phyloP scores from a whole-genome alignment of 2,113 vertebrate genomes.

The Gallinago jamesoni region DNA sequence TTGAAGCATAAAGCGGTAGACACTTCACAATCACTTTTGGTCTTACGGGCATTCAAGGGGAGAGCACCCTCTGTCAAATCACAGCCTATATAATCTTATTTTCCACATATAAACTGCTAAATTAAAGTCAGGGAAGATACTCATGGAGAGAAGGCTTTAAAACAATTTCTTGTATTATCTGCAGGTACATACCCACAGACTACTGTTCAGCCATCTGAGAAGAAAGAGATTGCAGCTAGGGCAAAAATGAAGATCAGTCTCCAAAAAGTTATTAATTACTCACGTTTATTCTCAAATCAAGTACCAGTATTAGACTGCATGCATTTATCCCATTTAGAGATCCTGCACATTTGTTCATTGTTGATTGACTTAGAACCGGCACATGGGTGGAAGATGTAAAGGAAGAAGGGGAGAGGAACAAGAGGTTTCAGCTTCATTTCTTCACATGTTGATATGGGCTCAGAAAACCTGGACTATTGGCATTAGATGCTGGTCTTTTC shows the following conservation, averaged over 20 bases:
- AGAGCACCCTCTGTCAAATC: background rate
- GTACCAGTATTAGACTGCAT: background rate
- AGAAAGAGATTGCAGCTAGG: background rate
- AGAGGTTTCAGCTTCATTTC: background rate
- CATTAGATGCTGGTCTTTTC: background rate
- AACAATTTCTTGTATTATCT: background rate
- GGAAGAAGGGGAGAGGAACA: background rate
- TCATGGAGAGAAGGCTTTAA: background rate
- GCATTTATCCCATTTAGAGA: background rate
- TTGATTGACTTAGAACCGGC: background rate
- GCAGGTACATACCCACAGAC: background rate
- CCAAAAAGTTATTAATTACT: background rate
- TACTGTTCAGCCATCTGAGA: background rate
- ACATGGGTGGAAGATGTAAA: background rate
- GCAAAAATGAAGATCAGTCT: background rate
- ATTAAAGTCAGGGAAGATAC: slow-evolving; percentile 22
- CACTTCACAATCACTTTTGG: background rate
- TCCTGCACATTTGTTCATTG: background rate
- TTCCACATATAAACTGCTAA: background rate
- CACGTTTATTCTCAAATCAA: background rate
- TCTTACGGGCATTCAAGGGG: background rate
- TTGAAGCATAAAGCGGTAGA: slow-evolving; percentile 15
- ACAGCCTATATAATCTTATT: background rate
- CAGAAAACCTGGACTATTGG: background rate
- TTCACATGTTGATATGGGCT: background rate